These are phyloP conservation scores for Drosophila rubida DNA, from an alignment of 2,888 invertebrate genomes.

Conservation along the genomic window DNA sequence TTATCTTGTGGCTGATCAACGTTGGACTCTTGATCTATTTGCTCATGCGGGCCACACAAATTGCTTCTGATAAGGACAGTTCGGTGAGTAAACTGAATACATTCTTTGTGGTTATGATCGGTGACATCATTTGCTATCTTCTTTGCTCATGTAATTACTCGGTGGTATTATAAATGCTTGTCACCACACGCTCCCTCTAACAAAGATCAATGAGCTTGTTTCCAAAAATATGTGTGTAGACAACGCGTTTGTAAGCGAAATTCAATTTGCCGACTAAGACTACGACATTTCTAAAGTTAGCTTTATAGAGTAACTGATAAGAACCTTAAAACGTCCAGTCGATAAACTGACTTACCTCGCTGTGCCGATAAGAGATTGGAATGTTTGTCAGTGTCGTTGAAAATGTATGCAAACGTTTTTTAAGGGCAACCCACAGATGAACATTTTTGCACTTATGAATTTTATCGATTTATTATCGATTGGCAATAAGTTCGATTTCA, in stretches of 20 bases:
- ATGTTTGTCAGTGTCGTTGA: conserved; percentile 14
- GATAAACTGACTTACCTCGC: conserved; percentile 52
- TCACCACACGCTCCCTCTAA: conserved; percentile 18
- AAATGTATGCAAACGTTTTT: conserved; percentile 3
- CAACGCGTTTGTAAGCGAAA: conserved; percentile 36
- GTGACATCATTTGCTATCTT: conserved; percentile 43
- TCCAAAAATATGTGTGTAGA: conserved; percentile 29
- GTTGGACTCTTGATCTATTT: conserved; percentile 77
- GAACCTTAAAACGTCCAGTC: conserved; percentile 38
- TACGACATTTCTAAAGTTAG: conserved; percentile 73
- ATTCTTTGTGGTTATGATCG: not conserved
- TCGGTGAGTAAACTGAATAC: conserved; percentile 64
- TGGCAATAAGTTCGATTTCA: not conserved
- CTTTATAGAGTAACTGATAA: conserved; percentile 64
- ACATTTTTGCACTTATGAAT: not conserved
- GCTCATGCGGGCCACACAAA: conserved; percentile 52
- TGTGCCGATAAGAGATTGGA: conserved; percentile 47
- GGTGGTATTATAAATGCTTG: conserved; percentile 39
- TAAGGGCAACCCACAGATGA: not conserved
- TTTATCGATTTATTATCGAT: not conserved
- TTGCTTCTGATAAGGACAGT: conserved; percentile 66
- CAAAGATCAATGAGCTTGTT: conserved; percentile 51
- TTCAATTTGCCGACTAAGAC: conserved; percentile 33
- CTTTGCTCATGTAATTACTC: conserved; percentile 22
- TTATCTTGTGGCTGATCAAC: conserved; percentile 85